Evolutionary conservation across 2,888 invertebrate genomes (phyloP), one percentile per base, ranked within the genome.

Genomic region (Octodonta nipae): DNA sequence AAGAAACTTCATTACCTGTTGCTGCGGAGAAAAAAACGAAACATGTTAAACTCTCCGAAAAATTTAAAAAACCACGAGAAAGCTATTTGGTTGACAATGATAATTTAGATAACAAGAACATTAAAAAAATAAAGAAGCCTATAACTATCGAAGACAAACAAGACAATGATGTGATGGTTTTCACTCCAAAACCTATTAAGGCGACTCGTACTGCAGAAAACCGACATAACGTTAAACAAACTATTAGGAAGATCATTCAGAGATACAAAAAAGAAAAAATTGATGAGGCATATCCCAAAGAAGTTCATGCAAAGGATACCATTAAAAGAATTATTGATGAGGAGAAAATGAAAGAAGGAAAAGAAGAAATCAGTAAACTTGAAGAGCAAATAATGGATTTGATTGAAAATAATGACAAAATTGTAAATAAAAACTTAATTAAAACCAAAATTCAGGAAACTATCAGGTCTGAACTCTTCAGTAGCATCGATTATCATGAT

Each of bases 361-460:
- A 63, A 42, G 67, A 69, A 36, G 63, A 65, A 50, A 60, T 42
- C 43, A 55, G 34, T 51, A 66, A 63, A 58, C 65, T 60, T 41
- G 67, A 52, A 54, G 56, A 38, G 49, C 64, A 54, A 52, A 66
- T 54, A 53, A 63, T 57, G 52, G 67, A 60, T 39, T 66, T 56
- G 47, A 68, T 56, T 46, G 63, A 57, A 47, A 64, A 43, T 50
- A 68, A 49, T 60, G 67, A 43, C 48, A 69, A 58, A 55, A 67
- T 58, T 57, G 62, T 51, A 36, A 70, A 40, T 56, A 68, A 55
- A 54, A 61, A 55, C 54, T 61, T 44, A 52, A 67, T 53, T 51
- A 70, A 55, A 54, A 58, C 49, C 43, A 66, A 49, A 60, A 58
- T 56, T 48, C 61, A 39, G 32, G 50, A 54, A 29, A 51, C 53